phyloP scores from a whole-genome alignment of 1,140 invertebrate genomes.

The Coptotermes formosanus region DNA sequence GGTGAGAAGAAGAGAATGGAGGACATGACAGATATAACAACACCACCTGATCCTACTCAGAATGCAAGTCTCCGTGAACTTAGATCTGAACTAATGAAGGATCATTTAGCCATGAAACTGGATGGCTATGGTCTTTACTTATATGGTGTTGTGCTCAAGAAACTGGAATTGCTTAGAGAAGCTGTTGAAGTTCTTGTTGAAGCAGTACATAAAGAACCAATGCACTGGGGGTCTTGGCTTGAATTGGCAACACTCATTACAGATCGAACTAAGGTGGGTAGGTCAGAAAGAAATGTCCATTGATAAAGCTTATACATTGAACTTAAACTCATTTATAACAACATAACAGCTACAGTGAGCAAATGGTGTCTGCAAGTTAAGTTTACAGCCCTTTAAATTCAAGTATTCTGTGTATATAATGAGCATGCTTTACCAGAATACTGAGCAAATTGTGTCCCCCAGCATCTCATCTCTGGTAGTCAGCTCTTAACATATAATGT shows the following conservation, averaged over 20 bases:
- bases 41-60: slow-evolving; percentile 62
- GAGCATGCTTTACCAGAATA: too few relatives aligned
- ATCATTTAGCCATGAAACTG: slow-evolving; percentile 61
- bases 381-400: too few relatives aligned
- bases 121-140: slow-evolving; percentile 90
- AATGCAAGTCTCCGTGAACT: slow-evolving; percentile 57
- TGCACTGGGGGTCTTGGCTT: slow-evolving; percentile 91
- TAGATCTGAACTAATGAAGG: slow-evolving; percentile 55
- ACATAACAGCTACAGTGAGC: too few relatives aligned
- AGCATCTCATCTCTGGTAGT: too few relatives aligned
- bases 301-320: too few relatives aligned
- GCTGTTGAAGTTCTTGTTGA: slow-evolving; percentile 77
- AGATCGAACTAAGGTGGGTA: slow-evolving; percentile 62
- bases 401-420: too few relatives aligned
- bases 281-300: background rate
- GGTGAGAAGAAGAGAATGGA: slow-evolving; percentile 86
- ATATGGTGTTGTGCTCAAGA: slow-evolving; percentile 88
- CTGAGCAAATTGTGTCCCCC: too few relatives aligned
- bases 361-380: too few relatives aligned
- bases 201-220: slow-evolving; percentile 72
- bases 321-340: too few relatives aligned
- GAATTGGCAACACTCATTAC: slow-evolving; percentile 85
- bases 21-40: slow-evolving; percentile 74
- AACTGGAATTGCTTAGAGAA: slow-evolving; percentile 72
- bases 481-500: too few relatives aligned